phyloP scores from a whole-genome alignment of 2,113 vertebrate genomes.

The Otus sunia region DNA sequence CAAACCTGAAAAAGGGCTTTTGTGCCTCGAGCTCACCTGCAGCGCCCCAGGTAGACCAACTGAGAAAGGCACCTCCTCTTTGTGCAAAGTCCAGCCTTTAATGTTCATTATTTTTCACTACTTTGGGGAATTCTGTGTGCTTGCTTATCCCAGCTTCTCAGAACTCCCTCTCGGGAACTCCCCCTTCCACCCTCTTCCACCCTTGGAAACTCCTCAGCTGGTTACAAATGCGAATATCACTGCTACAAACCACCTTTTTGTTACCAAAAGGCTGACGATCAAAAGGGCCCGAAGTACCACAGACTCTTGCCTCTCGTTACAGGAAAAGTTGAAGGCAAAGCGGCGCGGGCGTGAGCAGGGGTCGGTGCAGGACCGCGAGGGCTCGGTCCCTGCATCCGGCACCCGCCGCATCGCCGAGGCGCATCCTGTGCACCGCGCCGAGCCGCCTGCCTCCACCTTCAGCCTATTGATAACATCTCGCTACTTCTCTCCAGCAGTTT shows the following conservation, averaged over 20 bases:
- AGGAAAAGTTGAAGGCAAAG: neutral
- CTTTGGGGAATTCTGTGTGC: neutral
- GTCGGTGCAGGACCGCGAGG: fast-evolving
- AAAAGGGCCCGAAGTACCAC: neutral
- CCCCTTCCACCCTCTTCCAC: too few species aligned
- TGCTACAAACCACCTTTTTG: neutral
- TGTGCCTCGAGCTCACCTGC: neutral
- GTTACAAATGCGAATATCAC: fast-evolving
- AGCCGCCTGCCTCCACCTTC: neutral
- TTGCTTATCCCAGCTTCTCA: neutral
- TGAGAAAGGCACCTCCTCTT: neutral
- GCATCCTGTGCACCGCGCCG: neutral
- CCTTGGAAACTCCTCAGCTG: neutral
- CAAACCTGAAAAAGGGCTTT: neutral
- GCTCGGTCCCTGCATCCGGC: fast-evolving
- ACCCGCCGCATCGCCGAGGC: neutral
- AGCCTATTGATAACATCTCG: neutral
- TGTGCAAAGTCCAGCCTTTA: neutral
- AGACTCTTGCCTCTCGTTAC: neutral
- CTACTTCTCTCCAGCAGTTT: neutral
- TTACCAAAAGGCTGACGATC: neutral
- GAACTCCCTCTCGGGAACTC: neutral
- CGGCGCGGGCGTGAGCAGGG: neutral
- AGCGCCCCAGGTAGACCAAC: fast-evolving
- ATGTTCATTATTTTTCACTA: fast-evolving